Evolutionary conservation across 2,113 vertebrate genomes (phyloP), one percentile per base, ranked within the genome.

Genomic region (Axis porcinus): DNA sequence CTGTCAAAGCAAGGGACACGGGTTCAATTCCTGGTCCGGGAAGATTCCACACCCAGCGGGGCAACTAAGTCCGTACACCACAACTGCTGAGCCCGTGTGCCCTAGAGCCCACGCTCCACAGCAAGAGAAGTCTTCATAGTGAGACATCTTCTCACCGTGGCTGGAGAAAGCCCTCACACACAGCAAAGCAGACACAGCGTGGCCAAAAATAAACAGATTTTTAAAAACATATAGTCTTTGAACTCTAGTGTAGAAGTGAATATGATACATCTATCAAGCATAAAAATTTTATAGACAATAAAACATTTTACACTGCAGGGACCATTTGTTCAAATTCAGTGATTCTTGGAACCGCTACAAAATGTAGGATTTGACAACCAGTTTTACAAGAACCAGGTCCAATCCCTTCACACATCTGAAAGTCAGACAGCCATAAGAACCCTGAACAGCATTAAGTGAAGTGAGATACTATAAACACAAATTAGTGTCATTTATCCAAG

Each of bases 351-450:
- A 96, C 12, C 1, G 70, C 87, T 94, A 96, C 97, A 98, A 92
- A 98, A 97, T 89, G 83, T 96, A 84, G 96, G 96, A 97, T 97
- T 97, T 97, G 97, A 97, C 97, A 98, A 98, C 97, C 97, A 98
- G 98, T 98, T 98, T 97, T 95, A 25, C 98, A 97, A 98, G 98
- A 98, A 98, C 91, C 21, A 54, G 86, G 82, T 97, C 94, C 91
- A 97, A 86, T 97, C n/a, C 93, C 96, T 91, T 97, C 30, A 67
- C 60, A 85, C 76, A 97, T 96, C 50, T 25, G 30, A 95, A 95
- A 86, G 83, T 94, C 95, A 94, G 36, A 81, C 82, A 85, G 58
- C 91, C 82, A 36, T 97, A 93, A 97, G 78, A 98, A 97, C 21
- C 82, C 58, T 93, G 87, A 94, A 70, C 93, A 95, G 91, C 92